Base-by-base conservation (phyloP, 2,797 vertebrate species). In the Aulostomus chinensis region DNA sequence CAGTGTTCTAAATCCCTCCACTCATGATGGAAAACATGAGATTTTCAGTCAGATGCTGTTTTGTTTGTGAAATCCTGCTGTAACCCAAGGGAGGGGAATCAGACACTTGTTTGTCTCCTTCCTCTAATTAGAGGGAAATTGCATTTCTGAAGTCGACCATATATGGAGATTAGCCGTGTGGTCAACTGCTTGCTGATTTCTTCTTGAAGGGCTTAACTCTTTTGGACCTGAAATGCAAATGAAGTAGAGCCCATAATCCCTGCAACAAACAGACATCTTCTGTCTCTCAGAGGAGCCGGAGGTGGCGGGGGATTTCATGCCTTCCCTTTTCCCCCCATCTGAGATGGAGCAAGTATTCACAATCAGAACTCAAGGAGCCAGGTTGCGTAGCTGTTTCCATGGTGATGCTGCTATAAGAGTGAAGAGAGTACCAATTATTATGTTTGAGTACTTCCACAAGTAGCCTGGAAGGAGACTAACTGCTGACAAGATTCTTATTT, bases 381-480 rank as follows among this genome's bases (percentile, higher is more conserved):
- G 59, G 59, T 68, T 73, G 80, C 33, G 15, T 72, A 24, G 45
- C 56, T 2, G 86, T 89, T 83, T 60, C 86, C 78, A 86, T 85
- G 86, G 84, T 31, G 56, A 88, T 24, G 42, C 55, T 58, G 54
- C 43, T 51, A 18, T 66, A 81, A 78, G 67, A 58, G 49, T 7
- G 54, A 66, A 40, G 47, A 61, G 68, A 87, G 84, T 73, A 73
- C 54, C 78, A 83, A 73, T 88, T 84, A 86, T 72, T 78, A 68
- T 78, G 67, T 73, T 81, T 52, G 59, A 86, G 84, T 78, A 63
- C 76, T 73, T 86, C 48, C 58, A 69, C 51, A 65, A 88, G 78
- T 57, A 68, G 54, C 53, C 62, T 81, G 50, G 62, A 76, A 64
- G 35, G 39, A 63, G 52, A 47, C 25, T n/a, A n/a, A 50, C 60